Conservation (phyloP, 2,113 vertebrate genomes). For the Cacatua alba region DNA sequence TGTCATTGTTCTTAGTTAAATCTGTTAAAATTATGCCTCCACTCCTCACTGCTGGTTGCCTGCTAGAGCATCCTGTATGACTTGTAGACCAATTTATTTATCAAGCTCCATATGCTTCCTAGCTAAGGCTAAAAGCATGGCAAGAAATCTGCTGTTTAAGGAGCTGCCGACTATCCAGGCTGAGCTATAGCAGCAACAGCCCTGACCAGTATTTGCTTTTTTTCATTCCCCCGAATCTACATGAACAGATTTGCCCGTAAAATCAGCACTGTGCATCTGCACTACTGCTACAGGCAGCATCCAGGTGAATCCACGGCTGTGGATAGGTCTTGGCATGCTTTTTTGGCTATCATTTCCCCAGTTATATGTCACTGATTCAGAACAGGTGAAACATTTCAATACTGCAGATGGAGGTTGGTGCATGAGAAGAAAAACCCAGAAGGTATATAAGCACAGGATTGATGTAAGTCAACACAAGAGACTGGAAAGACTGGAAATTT, state of each 20-base stretch:
- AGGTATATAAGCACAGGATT: fast-evolving
- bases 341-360: not conserved
- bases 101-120: slow-evolving; percentile 32
- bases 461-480: not conserved
- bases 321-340: not conserved
- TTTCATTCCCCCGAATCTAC: not conserved
- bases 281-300: not conserved
- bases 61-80: slow-evolving; percentile 20
- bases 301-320: not conserved
- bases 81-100: slow-evolving; percentile 15
- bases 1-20: slow-evolving; percentile 64
- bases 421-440: not conserved
- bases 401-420: not conserved
- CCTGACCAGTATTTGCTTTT: not conserved
- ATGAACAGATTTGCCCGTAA: not conserved
- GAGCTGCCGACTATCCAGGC: not conserved
- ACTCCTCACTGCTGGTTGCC: not conserved
- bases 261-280: not conserved
- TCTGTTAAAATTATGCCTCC: slow-evolving; percentile 35
- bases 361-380: not conserved
- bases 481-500: not conserved
- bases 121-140: not conserved
- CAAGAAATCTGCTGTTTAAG: not conserved
- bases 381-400: not conserved
- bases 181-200: not conserved